phyloP scores from a whole-genome alignment of 2,797 vertebrate genomes.

The Catharus ustulatus region DNA sequence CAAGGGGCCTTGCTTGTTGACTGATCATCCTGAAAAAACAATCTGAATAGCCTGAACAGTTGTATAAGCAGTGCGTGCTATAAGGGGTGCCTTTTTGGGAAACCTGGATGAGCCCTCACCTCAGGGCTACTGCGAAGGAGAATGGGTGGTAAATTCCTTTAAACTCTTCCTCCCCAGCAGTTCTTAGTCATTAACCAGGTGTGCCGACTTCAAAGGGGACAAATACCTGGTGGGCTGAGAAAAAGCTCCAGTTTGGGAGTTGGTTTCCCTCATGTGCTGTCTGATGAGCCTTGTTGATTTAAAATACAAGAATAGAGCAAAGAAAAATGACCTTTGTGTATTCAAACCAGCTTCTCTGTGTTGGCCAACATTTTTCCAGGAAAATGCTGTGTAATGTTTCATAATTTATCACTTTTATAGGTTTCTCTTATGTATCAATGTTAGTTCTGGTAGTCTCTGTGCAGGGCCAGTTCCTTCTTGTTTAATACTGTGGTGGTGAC shows the following conservation, averaged over 20 bases:
- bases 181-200: slow-evolving; percentile 81
- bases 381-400: neutral
- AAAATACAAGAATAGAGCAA: neutral
- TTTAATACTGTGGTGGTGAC: neutral
- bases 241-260: neutral
- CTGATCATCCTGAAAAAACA: neutral
- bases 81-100: neutral
- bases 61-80: accelerated
- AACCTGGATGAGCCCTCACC: neutral
- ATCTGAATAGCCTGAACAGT: neutral
- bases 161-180: slow-evolving; percentile 29
- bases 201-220: slow-evolving; percentile 80
- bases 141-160: neutral
- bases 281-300: neutral
- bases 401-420: neutral
- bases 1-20: neutral
- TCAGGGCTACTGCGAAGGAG: neutral
- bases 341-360: neutral
- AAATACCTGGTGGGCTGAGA: neutral
- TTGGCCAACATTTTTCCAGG: neutral
- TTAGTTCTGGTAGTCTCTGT: neutral
- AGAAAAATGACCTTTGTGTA: neutral
- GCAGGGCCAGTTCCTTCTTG: neutral
- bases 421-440: neutral
- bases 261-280: neutral